Evolutionary conservation across 2,888 invertebrate species (phyloP).

Genomic region (Leptinotarsa rubiginosa): DNA sequence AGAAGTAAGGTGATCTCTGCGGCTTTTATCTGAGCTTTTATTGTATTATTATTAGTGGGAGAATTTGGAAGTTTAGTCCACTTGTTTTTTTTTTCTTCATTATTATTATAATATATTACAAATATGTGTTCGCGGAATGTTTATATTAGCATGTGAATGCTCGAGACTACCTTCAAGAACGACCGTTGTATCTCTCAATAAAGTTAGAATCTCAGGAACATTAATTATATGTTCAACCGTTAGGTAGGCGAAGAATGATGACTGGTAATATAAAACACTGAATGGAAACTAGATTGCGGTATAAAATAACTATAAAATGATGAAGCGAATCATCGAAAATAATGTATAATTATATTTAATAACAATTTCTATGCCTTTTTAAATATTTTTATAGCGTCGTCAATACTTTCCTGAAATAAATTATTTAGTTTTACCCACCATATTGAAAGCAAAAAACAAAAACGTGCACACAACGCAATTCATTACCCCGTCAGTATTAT

Average conservation of each 20-base stretch:
- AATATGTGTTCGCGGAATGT: background rate
- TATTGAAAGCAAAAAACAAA: too few relatives aligned
- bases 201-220: background rate
- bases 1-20: too few relatives aligned
- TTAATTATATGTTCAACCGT: constrained; percentile 5
- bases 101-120: background rate
- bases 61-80: background rate
- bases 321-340: background rate
- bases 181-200: constrained; percentile 1
- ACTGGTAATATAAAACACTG: background rate
- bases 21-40: too few relatives aligned
- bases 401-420: too few relatives aligned
- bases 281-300: background rate
- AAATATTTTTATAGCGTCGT: too few relatives aligned
- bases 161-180: background rate
- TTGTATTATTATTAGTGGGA: too few relatives aligned
- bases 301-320: constrained; percentile 4
- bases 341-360: too few relatives aligned
- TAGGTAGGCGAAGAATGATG: constrained; percentile 2
- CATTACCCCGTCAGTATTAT: too few relatives aligned
- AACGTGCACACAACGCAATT: too few relatives aligned
- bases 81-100: background rate
- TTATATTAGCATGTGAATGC: background rate
- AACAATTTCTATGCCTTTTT: too few relatives aligned
- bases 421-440: too few relatives aligned